A percentile compares a stretch with the other conserved stretches of the same genome.
Conservation (phyloP, 23 tunicate species). For the Trididemnum nubilum region DNA sequence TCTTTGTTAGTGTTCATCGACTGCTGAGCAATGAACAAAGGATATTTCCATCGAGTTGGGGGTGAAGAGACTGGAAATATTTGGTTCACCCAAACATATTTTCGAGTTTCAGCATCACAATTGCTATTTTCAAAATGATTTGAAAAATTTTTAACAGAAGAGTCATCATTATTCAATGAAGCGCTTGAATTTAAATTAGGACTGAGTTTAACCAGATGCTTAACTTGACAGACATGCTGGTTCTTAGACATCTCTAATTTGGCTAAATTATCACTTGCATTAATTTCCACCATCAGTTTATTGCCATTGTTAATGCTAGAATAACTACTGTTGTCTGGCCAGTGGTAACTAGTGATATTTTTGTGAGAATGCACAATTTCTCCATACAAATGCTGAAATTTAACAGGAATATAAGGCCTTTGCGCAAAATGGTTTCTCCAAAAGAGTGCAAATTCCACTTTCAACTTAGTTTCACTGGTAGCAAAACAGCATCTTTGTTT, state of each 20-base stretch:
- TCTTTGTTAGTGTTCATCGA: not conserved
- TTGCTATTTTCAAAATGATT: constrained; percentile 6
- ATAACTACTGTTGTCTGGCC: constrained; percentile 43
- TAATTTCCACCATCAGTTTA: not conserved
- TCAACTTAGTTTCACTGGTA: constrained; percentile 72
- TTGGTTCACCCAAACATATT: constrained; percentile 26
- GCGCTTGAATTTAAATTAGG: not conserved
- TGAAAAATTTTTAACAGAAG: not conserved
- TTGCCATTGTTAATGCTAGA: not conserved
- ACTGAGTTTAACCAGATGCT: constrained; percentile 13
- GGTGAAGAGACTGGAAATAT: constrained; percentile 45
- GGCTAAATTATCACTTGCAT: constrained; percentile 37
- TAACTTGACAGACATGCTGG: constrained; percentile 15
- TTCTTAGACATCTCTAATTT: constrained; percentile 9
- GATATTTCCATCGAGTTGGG: constrained; percentile 62
- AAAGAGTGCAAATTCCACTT: constrained; percentile 41
- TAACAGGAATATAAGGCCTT: constrained; percentile 53
- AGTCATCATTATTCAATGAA: not conserved
- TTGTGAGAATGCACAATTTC: constrained; percentile 37
- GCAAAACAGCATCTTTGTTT: constrained; percentile 70
- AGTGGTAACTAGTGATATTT: constrained; percentile 32
- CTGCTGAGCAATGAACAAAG: constrained; percentile 32
- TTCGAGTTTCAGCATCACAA: not conserved
- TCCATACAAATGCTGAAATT: constrained; percentile 33
- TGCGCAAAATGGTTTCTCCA: constrained; percentile 62